Conservation (phyloP, 1,140 invertebrate genomes). For the Drosophila rufa region DNA sequence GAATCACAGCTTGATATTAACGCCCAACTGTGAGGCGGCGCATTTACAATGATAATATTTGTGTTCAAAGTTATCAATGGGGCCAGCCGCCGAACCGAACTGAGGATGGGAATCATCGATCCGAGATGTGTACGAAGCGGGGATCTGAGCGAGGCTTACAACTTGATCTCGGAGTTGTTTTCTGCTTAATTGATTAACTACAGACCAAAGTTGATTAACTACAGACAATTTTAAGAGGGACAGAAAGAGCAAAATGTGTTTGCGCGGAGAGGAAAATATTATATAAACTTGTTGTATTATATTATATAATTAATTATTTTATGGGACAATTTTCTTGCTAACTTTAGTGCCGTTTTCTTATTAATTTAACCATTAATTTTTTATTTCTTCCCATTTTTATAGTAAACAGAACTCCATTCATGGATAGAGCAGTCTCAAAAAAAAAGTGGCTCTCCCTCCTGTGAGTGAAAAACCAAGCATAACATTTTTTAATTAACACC, state of each 20-base stretch:
- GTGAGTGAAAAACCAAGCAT: slow-evolving; percentile 33
- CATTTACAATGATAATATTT: slow-evolving; percentile 84
- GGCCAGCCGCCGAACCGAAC: slow-evolving; percentile 46
- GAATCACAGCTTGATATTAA: slow-evolving; percentile 77
- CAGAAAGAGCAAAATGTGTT: background rate
- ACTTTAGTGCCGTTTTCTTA: too few relatives aligned
- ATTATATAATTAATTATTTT: background rate
- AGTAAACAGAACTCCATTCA: slow-evolving; percentile 6
- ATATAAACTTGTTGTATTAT: background rate
- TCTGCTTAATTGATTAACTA: slow-evolving; percentile 44
- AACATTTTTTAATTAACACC: slow-evolving; percentile 56
- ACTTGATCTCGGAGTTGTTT: slow-evolving; percentile 41
- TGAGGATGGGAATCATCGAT: slow-evolving; percentile 48
- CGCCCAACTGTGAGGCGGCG: slow-evolving; percentile 84
- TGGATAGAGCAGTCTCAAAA: background rate
- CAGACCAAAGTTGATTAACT: slow-evolving; percentile 12
- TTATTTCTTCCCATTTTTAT: background rate
- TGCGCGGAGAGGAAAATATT: background rate
- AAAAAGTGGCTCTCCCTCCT: background rate
- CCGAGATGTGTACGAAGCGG: background rate
- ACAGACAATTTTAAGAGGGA: slow-evolving; percentile 8
- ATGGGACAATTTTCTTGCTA: background rate
- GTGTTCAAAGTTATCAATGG: slow-evolving; percentile 82
- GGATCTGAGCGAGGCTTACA: slow-evolving; percentile 21
- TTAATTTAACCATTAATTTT: background rate